These are phyloP conservation scores for Apodemia duryi DNA, from an alignment of 2,888 invertebrate species.

Conservation along the genomic window DNA sequence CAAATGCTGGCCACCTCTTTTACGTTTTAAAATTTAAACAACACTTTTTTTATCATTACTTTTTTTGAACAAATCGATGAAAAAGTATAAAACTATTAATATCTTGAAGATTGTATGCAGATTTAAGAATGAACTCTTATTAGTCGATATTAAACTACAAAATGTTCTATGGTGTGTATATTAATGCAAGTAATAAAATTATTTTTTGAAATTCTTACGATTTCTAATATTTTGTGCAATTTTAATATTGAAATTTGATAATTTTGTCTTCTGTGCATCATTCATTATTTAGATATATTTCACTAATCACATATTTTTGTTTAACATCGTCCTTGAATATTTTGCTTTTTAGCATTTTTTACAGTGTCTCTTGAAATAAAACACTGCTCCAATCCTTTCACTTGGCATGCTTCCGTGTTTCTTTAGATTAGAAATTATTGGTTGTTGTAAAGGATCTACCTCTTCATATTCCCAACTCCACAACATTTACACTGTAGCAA, in stretches of 20 bases:
- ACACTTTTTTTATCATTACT: too few species aligned
- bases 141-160: background rate
- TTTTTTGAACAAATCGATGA: too few species aligned
- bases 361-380: conserved; percentile 23
- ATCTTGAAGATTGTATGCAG: too few species aligned
- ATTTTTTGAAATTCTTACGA: conserved; percentile 2
- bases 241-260: background rate
- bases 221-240: conserved; percentile 11
- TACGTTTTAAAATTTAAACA: too few species aligned
- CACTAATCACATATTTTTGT: conserved; percentile 17
- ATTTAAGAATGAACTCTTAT: background rate
- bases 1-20: too few species aligned
- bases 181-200: background rate
- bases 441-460: conserved; percentile 51
- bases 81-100: background rate
- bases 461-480: conserved; percentile 38
- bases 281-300: background rate
- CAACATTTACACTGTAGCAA: conserved; percentile 21
- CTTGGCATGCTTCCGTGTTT: conserved; percentile 53
- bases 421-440: conserved; percentile 49
- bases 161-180: background rate
- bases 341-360: conserved; percentile 19
- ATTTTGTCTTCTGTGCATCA: conserved; percentile 4
- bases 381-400: conserved; percentile 31
- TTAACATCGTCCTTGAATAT: background rate